phyloP scores from a whole-genome alignment of 1,140 invertebrate genomes.

The Halictus rubicundus region DNA sequence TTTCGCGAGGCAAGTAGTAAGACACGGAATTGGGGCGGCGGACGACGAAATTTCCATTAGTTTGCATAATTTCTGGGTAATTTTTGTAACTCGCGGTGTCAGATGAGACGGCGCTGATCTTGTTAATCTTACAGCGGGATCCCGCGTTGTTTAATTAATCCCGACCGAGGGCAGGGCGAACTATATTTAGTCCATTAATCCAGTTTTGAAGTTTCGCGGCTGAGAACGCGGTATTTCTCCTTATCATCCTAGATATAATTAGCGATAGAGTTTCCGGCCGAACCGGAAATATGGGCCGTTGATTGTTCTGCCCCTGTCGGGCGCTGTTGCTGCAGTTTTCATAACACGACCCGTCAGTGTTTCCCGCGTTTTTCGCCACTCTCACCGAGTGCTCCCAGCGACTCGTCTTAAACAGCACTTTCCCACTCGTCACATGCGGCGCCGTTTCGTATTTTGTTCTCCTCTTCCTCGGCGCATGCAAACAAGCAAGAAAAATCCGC shows the following conservation, averaged over 20 bases:
- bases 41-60: conserved; percentile 9
- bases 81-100: background rate
- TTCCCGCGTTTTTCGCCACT: background rate
- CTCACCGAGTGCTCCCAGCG: background rate
- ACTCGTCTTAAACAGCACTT: background rate
- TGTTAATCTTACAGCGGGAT: background rate
- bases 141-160: conserved; percentile 15
- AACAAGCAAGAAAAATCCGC: conserved; percentile 2
- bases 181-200: conserved; percentile 17
- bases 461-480: background rate
- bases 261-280: too few relatives aligned
- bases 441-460: background rate
- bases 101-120: background rate
- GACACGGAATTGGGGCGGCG: background rate
- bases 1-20: background rate
- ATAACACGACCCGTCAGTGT: background rate
- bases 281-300: too few relatives aligned
- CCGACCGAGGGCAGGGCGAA: too few relatives aligned
- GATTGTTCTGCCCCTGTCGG: too few relatives aligned
- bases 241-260: too few relatives aligned
- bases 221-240: too few relatives aligned
- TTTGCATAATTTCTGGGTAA: conserved; percentile 22
- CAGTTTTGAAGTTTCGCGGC: too few relatives aligned
- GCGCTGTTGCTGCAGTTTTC: background rate
- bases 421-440: background rate